Evolutionary conservation across 2,113 vertebrate species (phyloP).

Genomic region (Odobenus rosmarus): DNA sequence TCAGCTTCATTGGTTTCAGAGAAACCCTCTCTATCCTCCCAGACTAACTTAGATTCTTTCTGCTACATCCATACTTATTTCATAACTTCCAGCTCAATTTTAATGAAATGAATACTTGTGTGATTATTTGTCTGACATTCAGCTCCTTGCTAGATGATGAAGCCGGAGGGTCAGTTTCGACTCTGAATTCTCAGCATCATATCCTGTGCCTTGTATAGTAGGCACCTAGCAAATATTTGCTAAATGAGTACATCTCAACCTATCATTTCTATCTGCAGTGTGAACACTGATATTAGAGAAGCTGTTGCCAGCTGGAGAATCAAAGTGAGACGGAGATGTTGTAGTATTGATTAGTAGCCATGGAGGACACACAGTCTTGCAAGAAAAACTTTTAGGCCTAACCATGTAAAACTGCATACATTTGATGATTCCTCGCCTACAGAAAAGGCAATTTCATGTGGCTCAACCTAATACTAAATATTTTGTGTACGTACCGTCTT

Average conservation of each 20-base stretch:
- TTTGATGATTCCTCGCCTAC: not conserved
- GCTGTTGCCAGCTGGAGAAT: not conserved
- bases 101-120: not conserved
- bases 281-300: not conserved
- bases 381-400: not conserved
- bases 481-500: not conserved
- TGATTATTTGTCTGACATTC: not conserved
- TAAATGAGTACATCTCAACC: not conserved
- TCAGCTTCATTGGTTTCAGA: not conserved
- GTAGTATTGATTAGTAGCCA: not conserved
- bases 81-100: slow-evolving; percentile 1
- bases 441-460: not conserved
- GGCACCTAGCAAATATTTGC: not conserved
- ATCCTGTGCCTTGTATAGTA: not conserved
- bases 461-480: not conserved
- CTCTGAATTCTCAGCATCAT: not conserved
- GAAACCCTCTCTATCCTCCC: not conserved
- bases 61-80: not conserved
- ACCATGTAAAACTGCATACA: not conserved
- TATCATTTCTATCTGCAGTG: not conserved
- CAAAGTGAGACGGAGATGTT: not conserved
- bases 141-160: not conserved
- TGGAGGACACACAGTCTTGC: not conserved
- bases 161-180: not conserved
- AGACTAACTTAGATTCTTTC: not conserved